Percentiles rank a stretch among this genome's conserved stretches.
Evolutionary conservation across 2,797 vertebrate species (phyloP).

Genomic region (Myotis vivesi): DNA sequence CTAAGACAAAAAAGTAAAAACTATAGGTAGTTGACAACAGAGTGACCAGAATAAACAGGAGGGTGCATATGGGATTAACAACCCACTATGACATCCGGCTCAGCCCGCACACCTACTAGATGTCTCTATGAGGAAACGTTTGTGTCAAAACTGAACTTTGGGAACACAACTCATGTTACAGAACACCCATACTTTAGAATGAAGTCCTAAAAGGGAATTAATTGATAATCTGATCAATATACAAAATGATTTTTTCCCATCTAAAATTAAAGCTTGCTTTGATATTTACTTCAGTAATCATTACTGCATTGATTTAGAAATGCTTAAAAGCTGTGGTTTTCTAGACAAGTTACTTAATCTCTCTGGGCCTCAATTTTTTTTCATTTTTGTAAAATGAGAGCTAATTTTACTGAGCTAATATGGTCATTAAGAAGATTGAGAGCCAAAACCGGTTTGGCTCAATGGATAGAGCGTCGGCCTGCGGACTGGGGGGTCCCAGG

Average conservation of each 20-base stretch:
- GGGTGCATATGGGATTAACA: not conserved
- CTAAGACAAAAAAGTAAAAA: not conserved
- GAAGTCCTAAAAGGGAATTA: not conserved
- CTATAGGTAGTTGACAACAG: not conserved
- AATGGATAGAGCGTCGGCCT: too few relatives aligned
- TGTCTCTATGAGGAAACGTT: not conserved
- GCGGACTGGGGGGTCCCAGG: too few relatives aligned
- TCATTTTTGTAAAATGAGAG: slow-evolving; percentile 27
- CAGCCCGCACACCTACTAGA: not conserved
- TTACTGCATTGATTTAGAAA: not conserved
- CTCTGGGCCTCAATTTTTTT: not conserved
- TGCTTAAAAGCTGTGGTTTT: not conserved
- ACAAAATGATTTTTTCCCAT: not conserved
- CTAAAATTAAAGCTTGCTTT: slow-evolving; percentile 28
- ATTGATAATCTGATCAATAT: not conserved
- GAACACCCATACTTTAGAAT: not conserved
- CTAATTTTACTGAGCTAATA: not conserved
- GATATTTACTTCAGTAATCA: not conserved
- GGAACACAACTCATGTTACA: not conserved
- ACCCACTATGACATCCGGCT: not conserved
- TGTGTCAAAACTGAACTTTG: not conserved
- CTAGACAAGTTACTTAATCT: not conserved
- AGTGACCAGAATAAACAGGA: not conserved
- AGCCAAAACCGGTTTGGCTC: too few relatives aligned
- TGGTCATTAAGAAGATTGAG: not conserved